Base-by-base conservation (phyloP, 1,140 invertebrate species). In the Colletes latitarsis region DNA sequence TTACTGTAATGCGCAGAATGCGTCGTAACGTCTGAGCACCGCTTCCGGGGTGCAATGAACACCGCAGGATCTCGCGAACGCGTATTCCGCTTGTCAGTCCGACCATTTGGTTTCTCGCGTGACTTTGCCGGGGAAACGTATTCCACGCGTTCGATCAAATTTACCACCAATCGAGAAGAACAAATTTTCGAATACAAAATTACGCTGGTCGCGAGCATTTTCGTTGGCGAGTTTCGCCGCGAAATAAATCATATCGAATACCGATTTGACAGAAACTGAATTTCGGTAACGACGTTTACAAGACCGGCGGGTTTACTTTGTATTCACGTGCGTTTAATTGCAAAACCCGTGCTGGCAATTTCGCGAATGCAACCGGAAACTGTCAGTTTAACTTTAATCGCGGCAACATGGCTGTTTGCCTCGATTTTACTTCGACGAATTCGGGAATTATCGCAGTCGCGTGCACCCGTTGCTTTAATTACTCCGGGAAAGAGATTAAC, bases 311-410 rank as follows among this genome's bases (percentile, higher is more conserved):
- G 76, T 71, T 78, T 78, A 71, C 67, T 9, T 78, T 78, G 39
- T 58, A 71, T 78, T 39, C 60, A 53, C 77, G 49, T 64, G 60
- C 69, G 69, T 78, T 72, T 78, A 78, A 78, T 78, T 78, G 69
- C 58, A 30, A 78, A 72, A 55, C 53, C 69, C 1, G 60, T 78
- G 69, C 58, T 15, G 19, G 69, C 49, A 43, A 78, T 78, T 46
- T 21, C 39, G 8, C 43, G 10, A 49, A 49, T 21, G 43, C 12
- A 6, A 6, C 6, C 17, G 30, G 49, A n/a, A 46, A 53, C 69
- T 21, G 58, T 55, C 58, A 21, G 49, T 55, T 52, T 15, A 78
- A 78, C 15, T 53, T 46, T 53, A 72, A 72, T 72, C 67, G 46
- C n/a, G 12, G n/a, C 63, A 53, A 19, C 43, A 41, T 19, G 21